Percentiles rank a stretch among this genome's conserved stretches.
These are phyloP conservation scores for Pontoporia blainvillei DNA, from an alignment of 2,113 vertebrate species.

Conservation along the genomic window DNA sequence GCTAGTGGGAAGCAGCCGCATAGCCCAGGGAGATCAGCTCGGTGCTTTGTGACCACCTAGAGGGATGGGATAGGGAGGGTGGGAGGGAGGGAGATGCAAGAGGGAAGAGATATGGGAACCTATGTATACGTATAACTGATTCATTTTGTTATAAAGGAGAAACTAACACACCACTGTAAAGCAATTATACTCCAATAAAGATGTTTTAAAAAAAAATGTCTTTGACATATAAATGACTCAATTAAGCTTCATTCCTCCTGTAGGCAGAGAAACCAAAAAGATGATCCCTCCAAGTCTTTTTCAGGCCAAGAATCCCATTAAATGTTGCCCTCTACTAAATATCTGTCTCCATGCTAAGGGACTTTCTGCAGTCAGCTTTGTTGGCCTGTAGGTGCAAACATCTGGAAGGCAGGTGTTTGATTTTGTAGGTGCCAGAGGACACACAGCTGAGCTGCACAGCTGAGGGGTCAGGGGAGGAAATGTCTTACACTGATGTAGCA, in stretches of 20 bases:
- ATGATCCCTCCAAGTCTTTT: neutral
- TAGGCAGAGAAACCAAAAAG: slow-evolving; percentile 1
- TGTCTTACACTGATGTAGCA: slow-evolving; percentile 66
- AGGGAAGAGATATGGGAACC: too few species aligned
- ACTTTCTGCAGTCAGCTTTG: neutral
- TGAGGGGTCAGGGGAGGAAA: slow-evolving; percentile 62
- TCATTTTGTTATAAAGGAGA: too few species aligned
- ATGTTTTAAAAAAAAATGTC: neutral
- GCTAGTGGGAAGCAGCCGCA: too few species aligned
- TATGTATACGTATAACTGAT: too few species aligned
- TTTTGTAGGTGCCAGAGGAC: slow-evolving; percentile 71
- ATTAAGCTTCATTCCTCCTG: slow-evolving; percentile 14
- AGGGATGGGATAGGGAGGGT: too few species aligned
- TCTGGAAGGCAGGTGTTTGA: slow-evolving; percentile 71
- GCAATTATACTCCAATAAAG: too few species aligned
- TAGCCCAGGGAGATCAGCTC: too few species aligned
- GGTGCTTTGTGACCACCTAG: too few species aligned
- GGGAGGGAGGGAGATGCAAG: too few species aligned
- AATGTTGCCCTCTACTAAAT: slow-evolving; percentile 37
- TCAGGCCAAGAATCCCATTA: slow-evolving; percentile 38
- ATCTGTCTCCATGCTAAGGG: slow-evolving; percentile 31
- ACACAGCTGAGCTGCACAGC: slow-evolving; percentile 65
- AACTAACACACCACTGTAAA: too few species aligned
- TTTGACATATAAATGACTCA: slow-evolving; percentile 13
- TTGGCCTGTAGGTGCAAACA: slow-evolving; percentile 49